Evolutionary conservation across 2,888 invertebrate species (phyloP).

Genomic region (Ischnura elegans): DNA sequence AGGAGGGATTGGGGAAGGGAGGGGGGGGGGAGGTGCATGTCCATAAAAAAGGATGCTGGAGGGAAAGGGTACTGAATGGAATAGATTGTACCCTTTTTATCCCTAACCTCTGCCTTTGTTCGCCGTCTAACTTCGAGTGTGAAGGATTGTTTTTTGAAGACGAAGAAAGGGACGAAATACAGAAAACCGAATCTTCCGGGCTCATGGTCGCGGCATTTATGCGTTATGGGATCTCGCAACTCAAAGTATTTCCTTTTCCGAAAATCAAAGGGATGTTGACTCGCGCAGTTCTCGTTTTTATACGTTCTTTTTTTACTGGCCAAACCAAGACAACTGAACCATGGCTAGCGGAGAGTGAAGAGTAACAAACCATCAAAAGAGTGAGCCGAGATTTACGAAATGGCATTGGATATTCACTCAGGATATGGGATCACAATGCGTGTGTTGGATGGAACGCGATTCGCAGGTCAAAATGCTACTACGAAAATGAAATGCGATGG

Average conservation of each 20-base stretch:
- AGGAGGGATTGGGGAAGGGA: neutral
- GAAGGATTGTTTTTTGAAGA: neutral
- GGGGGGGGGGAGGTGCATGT: too few species aligned
- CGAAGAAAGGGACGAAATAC: neutral
- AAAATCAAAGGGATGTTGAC: neutral
- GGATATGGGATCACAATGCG: too few species aligned
- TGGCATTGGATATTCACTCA: too few species aligned
- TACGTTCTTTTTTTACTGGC: too few species aligned
- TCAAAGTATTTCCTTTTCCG: neutral
- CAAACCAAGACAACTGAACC: too few species aligned
- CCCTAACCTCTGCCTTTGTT: conserved; percentile 2
- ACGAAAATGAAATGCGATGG: too few species aligned
- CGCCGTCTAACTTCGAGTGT: neutral
- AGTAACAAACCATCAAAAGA: too few species aligned
- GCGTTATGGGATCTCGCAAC: neutral
- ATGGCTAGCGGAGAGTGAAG: too few species aligned
- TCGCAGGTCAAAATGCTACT: too few species aligned
- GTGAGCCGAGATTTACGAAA: too few species aligned
- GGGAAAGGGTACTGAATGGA: neutral
- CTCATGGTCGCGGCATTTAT: neutral
- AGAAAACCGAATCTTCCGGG: neutral
- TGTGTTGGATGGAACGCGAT: too few species aligned
- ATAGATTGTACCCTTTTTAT: neutral
- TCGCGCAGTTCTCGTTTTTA: neutral
- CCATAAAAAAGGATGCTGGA: neutral